Base-by-base conservation (phyloP, 2,113 vertebrate genomes). In the Panthera uncia region DNA sequence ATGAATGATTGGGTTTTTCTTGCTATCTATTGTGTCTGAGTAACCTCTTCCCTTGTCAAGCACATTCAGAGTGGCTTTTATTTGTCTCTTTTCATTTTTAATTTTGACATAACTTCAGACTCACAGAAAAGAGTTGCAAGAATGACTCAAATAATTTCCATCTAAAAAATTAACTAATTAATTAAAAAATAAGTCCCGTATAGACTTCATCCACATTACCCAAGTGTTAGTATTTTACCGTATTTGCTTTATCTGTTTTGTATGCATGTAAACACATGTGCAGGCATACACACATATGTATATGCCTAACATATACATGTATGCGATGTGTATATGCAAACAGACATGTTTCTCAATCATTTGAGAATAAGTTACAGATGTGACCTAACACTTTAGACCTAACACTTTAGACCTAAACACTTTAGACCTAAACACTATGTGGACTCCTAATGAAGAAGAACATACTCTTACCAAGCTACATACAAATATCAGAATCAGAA, bases 401-500 rank as follows among this genome's bases (percentile, higher is more conserved):
- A n/a, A n/a, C n/a, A n/a, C n/a, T 29, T 93, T 65, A 93, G 10
- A 21, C 29, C 79, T 84, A 92, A 89, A 93, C 57, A 76, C 7
- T 29, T 93, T 65, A 93, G 10, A 21, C 29, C 79, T 84, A 92
- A 89, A 93, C 57, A 76, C 7, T 55, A 50, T 13, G 1, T 55
- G 1, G 84, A 31, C 89, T 71, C 23, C 19, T 80, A 66, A 50
- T 66, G 94, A 87, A 41, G 18, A 94, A 78, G 36, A 36, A 33
- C 13, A 80, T 90, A 50, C 18, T 33, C 71, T 88, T 92, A 50
- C 11, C 73, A 73, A 85, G 68, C 25, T 29, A 57, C 0, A 73
- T 41, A 29, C 15, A 29, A 41, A 66, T 78, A 87, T 81, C 79
- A 92, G 96, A 89, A 87, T 85, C 50, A 76, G 36, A 92, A 94